Base-by-base conservation (phyloP, 1,140 invertebrate genomes). In the Drosophila azteca region DNA sequence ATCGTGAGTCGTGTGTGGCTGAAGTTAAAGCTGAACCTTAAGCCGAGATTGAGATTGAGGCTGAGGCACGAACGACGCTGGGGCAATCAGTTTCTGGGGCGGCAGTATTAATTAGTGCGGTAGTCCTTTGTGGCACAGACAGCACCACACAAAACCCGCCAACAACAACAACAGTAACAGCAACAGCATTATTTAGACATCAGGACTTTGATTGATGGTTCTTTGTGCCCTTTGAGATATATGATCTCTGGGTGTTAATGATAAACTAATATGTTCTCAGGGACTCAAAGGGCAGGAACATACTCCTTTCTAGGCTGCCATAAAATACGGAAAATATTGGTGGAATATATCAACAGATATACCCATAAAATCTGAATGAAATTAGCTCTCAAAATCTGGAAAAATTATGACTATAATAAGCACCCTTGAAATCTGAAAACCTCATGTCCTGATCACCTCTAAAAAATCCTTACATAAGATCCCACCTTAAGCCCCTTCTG, bases 31-130 rank as follows among this genome's bases (percentile, higher is more conserved):
- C 31, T 35, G 31, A 35, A 35, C 31, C 31, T 35, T 35, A 35
- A 35, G 31, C 31, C 11, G 31, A 35, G 31, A 35, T 35, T 35
- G 31, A 35, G 31, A 35, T 1, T 35, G 35, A 39, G 29, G 15
- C 43, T 41, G 45, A 22, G 51, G 66, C 59, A 79, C 70, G 77
- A 79, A 70, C 66, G 13, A 49, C 61, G 77, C 51, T 63, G 24
- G 66, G 29, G 29, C 31, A 9, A 35, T 35, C 31, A 35, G 31
- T 35, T 35, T 45, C 35, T 60, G 44, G 51, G 71, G 71, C 71
- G 71, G 74, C 74, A 66, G 83, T 87, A 87, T 87, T 87, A 87
- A 87, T 87, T 87, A 87, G 82, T 82, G 83, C 75, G 83, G 84
- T 87, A 82, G 82, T 87, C 79, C 83, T 87, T 82, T 87, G 69